Conservation (phyloP, 2,797 vertebrate genomes). For the Catharus ustulatus region DNA sequence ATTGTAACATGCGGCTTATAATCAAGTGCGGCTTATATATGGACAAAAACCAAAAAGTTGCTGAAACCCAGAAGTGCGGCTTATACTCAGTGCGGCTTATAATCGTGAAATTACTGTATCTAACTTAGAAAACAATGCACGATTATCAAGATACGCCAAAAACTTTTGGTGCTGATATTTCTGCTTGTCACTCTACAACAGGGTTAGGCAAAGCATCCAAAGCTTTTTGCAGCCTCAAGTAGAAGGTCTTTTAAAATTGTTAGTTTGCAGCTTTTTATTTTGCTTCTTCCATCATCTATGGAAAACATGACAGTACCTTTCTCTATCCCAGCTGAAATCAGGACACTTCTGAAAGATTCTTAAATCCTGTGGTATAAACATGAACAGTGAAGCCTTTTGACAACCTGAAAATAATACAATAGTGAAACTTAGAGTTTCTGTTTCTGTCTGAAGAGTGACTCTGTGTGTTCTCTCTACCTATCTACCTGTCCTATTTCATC, state of each 20-base stretch:
- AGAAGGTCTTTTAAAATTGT: neutral
- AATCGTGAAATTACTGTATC: too few relatives aligned
- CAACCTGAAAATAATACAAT: neutral
- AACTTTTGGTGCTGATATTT: neutral
- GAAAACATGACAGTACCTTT: neutral
- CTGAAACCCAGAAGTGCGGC: too few relatives aligned
- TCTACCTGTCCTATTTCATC: constrained; percentile 1
- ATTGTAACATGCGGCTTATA: too few relatives aligned
- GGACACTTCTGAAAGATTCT: neutral
- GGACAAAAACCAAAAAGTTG: too few relatives aligned
- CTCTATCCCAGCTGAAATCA: neutral
- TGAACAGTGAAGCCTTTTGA: neutral
- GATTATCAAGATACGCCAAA: neutral
- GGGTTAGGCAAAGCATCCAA: neutral
- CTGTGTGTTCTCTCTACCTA: neutral
- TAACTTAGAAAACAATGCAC: neutral
- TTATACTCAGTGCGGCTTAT: too few relatives aligned
- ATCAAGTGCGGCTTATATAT: too few relatives aligned
- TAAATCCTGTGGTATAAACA: neutral
- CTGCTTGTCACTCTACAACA: neutral
- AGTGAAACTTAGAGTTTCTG: neutral
- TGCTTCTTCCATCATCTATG: neutral
- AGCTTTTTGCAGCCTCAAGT: neutral
- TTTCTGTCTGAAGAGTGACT: neutral
- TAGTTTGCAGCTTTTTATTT: neutral